Base-by-base conservation (phyloP, 2,888 invertebrate species). In the Lymantria monacha region DNA sequence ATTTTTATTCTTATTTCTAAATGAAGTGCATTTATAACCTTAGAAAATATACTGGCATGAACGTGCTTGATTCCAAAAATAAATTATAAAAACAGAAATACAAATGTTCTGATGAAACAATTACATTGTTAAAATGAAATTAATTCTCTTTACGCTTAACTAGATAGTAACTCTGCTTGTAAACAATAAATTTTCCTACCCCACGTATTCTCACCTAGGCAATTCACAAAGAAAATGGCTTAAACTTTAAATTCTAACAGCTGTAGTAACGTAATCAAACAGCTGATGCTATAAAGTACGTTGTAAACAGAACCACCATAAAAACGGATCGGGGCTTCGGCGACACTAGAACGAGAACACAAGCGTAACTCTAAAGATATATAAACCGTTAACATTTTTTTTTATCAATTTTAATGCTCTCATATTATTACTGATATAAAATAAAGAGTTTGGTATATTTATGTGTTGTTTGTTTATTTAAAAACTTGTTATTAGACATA, bases 211-310 rank as follows among this genome's bases (percentile, higher is more conserved):
- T 67, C 58, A 64, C 63, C 57, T 59, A 55, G 55, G 46, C 42
- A 45, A 46, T 55, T 57, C 38, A 53, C 50, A 52, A 55, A 51
- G 57, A 66, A 64, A 70, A 74, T 74, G 69, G 55, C 61, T 64
- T 51, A 60, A 69, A 69, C 66, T 63, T 56, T 63, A 64, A n/a
- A 69, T 70, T 63, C 63, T 46, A 74, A 72, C 74, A 75, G 67
- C 64, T 79, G 75, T 76, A 72, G 76, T 81, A 76, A 79, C 79
- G 81, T 74, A 81, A 81, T 74, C 68, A 72, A 82, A 81, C 88
- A 88, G 87, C 87, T 90, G 87, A 83, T 85, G 72, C 79, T 73
- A 76, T 84, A 80, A 85, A 82, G 79, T 81, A 77, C 71, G 72
- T 71, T 76, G 80, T 81, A 75, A 79, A 82, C 78, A 76, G 74